These are phyloP conservation scores for Digitonthophagus gazella DNA, from an alignment of 2,888 invertebrate species.

Conservation along the genomic window DNA sequence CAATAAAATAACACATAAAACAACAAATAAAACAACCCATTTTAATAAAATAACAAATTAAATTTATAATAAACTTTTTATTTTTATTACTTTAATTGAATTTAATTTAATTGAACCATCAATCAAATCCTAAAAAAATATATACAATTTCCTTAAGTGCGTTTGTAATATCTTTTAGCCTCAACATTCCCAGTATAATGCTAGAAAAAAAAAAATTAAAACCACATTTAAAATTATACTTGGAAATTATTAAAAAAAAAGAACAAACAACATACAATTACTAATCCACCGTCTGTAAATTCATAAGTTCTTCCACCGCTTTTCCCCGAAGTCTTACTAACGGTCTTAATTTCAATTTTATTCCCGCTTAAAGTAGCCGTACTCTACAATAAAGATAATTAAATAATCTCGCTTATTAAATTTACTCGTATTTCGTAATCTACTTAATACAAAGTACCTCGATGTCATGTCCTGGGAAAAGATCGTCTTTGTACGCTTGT, in stretches of 20 bases:
- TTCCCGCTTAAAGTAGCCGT: conserved; percentile 6
- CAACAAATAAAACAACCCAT: no score
- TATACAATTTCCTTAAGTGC: no score
- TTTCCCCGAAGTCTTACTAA: background rate
- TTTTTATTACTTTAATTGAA: no score
- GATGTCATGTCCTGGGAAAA: background rate
- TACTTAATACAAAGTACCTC: background rate
- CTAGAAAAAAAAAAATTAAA: background rate
- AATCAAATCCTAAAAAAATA: no score
- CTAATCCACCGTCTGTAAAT: background rate
- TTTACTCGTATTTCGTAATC: background rate
- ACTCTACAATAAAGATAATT: background rate
- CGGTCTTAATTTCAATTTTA: conserved; percentile 3
- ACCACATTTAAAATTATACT: no score
- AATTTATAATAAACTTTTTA: no score
- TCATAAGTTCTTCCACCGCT: background rate
- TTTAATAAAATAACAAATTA: no score
- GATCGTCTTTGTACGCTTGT: conserved; percentile 34
- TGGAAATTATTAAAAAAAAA: no score
- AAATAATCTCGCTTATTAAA: no score
- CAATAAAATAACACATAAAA: no score
- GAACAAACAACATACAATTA: conserved; percentile 8
- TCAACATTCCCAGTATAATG: background rate
- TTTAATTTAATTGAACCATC: no score
- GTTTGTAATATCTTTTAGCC: background rate